A percentile compares a stretch with the other conserved stretches of the same genome.
These are phyloP conservation scores for Leptodirus hochenwartii DNA, from an alignment of 2,888 invertebrate species.

Conservation along the genomic window DNA sequence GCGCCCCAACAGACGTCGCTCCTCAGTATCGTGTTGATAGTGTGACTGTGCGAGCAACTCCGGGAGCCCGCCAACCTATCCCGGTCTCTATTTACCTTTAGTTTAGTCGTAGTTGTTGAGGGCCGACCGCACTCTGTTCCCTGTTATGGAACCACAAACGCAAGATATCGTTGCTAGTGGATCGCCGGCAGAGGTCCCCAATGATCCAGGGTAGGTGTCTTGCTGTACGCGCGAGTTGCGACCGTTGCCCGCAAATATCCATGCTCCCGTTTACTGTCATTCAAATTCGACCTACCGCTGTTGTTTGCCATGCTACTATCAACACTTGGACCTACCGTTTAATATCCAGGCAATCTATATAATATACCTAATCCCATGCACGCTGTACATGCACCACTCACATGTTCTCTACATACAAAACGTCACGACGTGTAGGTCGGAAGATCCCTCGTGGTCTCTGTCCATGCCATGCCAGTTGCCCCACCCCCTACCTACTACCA, in stretches of 20 bases:
- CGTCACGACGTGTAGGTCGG: no score
- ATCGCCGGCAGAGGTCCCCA: slow-evolving; percentile 80
- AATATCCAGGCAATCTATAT: no score
- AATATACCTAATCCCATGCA: no score
- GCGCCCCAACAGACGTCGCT: slow-evolving; percentile 25
- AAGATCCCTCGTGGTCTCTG: no score
- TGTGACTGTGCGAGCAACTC: slow-evolving; percentile 40
- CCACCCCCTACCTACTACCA: no score
- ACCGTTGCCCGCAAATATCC: slow-evolving; percentile 6
- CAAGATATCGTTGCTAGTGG: slow-evolving; percentile 60
- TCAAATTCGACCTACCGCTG: slow-evolving; percentile 1
- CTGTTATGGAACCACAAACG: slow-evolving; percentile 63
- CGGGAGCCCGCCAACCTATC: slow-evolving; percentile 40
- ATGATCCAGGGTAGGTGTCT: slow-evolving; percentile 73
- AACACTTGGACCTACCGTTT: no score
- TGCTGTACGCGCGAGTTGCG: slow-evolving; percentile 9
- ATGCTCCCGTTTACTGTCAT: no score
- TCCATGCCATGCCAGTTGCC: no score
- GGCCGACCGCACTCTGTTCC: slow-evolving; percentile 15
- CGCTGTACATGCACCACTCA: no score
- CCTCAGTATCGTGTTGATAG: slow-evolving; percentile 54
- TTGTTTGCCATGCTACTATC: no score
- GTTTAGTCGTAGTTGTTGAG: slow-evolving; percentile 29
- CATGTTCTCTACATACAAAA: no score
- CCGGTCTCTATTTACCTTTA: slow-evolving; percentile 30